A percentile compares a stretch with the other conserved stretches of the same genome.
Evolutionary conservation across 2,888 invertebrate species (phyloP).

Genomic region (Ashinkailepas kermadecensis): DNA sequence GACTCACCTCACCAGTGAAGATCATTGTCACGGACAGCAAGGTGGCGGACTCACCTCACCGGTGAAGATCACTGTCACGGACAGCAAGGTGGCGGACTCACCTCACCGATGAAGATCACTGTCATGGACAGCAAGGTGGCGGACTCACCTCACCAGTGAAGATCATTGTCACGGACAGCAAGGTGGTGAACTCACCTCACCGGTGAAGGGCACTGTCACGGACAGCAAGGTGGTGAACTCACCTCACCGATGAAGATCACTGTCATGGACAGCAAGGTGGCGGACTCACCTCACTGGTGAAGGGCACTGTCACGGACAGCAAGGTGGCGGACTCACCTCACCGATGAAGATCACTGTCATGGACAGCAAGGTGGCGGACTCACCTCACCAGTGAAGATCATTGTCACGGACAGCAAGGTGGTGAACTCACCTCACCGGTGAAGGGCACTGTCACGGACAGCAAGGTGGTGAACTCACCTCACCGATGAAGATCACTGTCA

Average conservation of each 20-base stretch:
- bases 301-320: too few species aligned
- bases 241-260: slow-evolving; percentile 56
- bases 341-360: slow-evolving; percentile 64
- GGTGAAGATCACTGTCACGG: slow-evolving; percentile 69
- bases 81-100: slow-evolving; percentile 48
- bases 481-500: too few species aligned
- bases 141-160: too few species aligned
- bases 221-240: slow-evolving; percentile 51
- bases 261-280: too few species aligned
- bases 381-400: too few species aligned
- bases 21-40: slow-evolving; percentile 73
- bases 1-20: slow-evolving; percentile 46
- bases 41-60: slow-evolving; percentile 39
- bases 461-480: too few species aligned
- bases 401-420: too few species aligned
- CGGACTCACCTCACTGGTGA: too few species aligned
- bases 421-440: too few species aligned
- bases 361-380: slow-evolving; percentile 53
- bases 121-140: slow-evolving; percentile 60
- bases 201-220: slow-evolving; percentile 67
- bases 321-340: slow-evolving; percentile 39
- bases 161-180: too few species aligned
- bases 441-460: too few species aligned
- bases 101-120: slow-evolving; percentile 61
- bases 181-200: too few species aligned